phyloP scores from a whole-genome alignment of 2,113 vertebrate genomes.

The Psettodes erumei region DNA sequence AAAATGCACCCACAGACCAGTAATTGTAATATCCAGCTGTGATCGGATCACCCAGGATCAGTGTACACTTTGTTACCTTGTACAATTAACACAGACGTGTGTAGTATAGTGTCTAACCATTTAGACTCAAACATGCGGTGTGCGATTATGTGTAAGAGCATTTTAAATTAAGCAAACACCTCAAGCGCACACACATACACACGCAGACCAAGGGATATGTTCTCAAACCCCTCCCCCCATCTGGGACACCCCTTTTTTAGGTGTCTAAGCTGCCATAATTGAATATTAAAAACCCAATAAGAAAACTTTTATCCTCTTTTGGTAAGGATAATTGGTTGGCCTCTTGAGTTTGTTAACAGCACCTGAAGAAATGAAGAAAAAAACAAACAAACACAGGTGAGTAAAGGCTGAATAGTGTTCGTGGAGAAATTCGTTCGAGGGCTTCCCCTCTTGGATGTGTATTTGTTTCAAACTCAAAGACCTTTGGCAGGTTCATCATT shows the following conservation, averaged over 20 bases:
- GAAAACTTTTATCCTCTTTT: conserved; percentile 45
- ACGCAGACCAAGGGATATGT: conserved; percentile 50
- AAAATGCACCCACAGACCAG: conserved; percentile 18
- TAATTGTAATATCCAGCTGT: neutral
- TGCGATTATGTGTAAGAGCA: conserved; percentile 13
- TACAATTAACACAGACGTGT: neutral
- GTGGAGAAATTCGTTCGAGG: conserved; percentile 1
- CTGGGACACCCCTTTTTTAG: conserved; percentile 70
- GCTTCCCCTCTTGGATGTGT: neutral
- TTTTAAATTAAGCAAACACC: conserved; percentile 24
- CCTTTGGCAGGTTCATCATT: neutral
- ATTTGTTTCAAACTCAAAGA: neutral
- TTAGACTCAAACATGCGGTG: conserved; percentile 6
- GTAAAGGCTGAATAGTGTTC: neutral
- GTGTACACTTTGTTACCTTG: neutral
- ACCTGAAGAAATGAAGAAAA: conserved; percentile 40
- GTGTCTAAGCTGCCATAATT: conserved; percentile 75
- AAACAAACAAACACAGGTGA: neutral
- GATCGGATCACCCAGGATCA: conserved; percentile 62
- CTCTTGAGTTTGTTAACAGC: neutral
- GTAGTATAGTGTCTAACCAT: neutral
- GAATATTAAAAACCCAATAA: conserved; percentile 43
- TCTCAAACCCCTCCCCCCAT: conserved; percentile 80
- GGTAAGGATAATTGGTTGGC: neutral
- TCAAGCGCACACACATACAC: conserved; percentile 19